Evolutionary conservation across 1,140 invertebrate genomes (phyloP).

Genomic region (Bombyx mandarina): DNA sequence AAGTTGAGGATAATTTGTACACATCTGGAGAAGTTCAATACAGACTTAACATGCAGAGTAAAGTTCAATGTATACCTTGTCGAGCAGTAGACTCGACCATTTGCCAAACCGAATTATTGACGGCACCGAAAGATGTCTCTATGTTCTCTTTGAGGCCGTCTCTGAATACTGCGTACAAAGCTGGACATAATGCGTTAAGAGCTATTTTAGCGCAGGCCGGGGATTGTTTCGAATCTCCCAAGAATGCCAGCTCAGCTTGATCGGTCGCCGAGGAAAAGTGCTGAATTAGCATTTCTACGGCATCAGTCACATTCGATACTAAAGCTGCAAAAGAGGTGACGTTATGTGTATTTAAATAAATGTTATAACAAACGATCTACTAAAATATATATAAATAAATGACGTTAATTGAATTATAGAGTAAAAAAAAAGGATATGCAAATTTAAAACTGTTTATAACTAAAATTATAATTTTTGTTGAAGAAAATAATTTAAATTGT

Average conservation of each 20-base stretch:
- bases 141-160: constrained; percentile 86
- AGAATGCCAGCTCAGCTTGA: constrained; percentile 69
- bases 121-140: constrained; percentile 88
- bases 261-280: constrained; percentile 72
- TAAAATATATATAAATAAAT: too few relatives aligned
- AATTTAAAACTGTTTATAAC: too few relatives aligned
- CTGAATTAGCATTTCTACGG: constrained; percentile 77
- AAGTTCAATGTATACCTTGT: constrained; percentile 71
- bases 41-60: neutral
- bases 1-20: neutral
- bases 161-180: constrained; percentile 86
- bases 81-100: constrained; percentile 90
- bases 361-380: too few relatives aligned
- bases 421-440: too few relatives aligned
- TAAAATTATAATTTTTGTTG: too few relatives aligned
- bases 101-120: constrained; percentile 91
- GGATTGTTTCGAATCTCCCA: constrained; percentile 72
- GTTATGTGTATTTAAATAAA: too few relatives aligned
- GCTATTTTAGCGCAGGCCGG: constrained; percentile 79
- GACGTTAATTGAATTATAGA: too few relatives aligned
- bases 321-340: constrained; percentile 63
- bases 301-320: constrained; percentile 76
- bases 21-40: neutral
- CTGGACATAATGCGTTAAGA: constrained; percentile 82
- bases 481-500: too few relatives aligned